phyloP scores from a whole-genome alignment of 2,113 vertebrate genomes.

The Cardinalis cardinalis region DNA sequence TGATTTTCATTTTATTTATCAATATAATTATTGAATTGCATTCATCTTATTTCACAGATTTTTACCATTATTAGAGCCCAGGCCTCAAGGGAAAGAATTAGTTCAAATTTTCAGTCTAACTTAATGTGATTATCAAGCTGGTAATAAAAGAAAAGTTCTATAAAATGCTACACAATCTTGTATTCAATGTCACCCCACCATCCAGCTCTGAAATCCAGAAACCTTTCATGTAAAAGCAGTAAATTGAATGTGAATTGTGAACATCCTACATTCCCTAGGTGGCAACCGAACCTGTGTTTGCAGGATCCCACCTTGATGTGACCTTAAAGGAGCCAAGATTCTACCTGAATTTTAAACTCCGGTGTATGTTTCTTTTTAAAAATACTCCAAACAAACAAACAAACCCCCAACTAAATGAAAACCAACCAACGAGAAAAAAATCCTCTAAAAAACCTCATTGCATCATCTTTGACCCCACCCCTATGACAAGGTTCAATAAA shows the following conservation, averaged over 20 bases:
- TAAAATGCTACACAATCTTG: slow-evolving; percentile 67
- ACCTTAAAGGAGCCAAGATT: neutral
- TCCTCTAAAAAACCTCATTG: accelerated
- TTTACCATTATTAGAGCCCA: slow-evolving; percentile 71
- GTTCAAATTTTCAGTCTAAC: slow-evolving; percentile 67
- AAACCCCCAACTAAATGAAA: neutral
- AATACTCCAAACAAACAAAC: neutral
- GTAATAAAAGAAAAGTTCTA: slow-evolving; percentile 71
- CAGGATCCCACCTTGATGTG: neutral
- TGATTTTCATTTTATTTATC: slow-evolving; percentile 92
- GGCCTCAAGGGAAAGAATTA: slow-evolving; percentile 72
- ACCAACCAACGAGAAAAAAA: neutral
- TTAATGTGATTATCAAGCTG: slow-evolving; percentile 74
- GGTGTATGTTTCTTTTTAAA: neutral
- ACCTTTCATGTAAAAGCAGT: slow-evolving; percentile 15
- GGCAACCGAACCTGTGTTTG: neutral
- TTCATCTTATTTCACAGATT: slow-evolving; percentile 88
- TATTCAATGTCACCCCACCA: slow-evolving; percentile 64
- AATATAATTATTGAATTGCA: slow-evolving; percentile 87
- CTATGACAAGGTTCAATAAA: neutral
- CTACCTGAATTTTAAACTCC: neutral
- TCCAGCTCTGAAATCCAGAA: slow-evolving; percentile 53
- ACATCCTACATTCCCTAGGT: neutral
- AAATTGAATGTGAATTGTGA: slow-evolving; percentile 69
- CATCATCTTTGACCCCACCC: neutral